Percentiles rank a stretch among this genome's conserved stretches.
phyloP scores from a whole-genome alignment of 2,113 vertebrate species.

The Mellivora capensis region DNA sequence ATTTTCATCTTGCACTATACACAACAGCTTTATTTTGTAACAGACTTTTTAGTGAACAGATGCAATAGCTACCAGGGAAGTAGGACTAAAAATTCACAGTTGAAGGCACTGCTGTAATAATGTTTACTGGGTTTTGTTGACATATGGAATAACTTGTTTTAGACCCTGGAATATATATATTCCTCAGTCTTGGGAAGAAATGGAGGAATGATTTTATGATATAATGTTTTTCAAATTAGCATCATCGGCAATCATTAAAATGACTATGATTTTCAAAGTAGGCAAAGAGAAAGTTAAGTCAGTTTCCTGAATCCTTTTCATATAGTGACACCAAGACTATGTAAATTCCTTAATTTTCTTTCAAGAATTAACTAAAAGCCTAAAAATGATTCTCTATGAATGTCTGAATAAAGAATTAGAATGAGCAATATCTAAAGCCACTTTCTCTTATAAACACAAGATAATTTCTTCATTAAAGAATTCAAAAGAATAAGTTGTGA shows the following conservation, averaged over 20 bases:
- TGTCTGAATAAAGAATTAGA: neutral
- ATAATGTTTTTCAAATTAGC: neutral
- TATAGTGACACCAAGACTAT: neutral
- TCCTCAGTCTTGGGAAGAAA: neutral
- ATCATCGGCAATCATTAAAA: neutral
- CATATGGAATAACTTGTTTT: neutral
- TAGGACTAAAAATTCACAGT: neutral
- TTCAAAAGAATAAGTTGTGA: neutral
- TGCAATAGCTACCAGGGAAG: neutral
- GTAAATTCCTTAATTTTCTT: neutral
- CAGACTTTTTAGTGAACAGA: neutral
- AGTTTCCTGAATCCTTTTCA: neutral
- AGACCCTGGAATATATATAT: neutral
- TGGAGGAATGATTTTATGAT: neutral
- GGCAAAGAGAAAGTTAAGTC: neutral
- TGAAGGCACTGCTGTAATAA: neutral
- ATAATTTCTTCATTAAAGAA: neutral
- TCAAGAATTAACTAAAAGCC: neutral
- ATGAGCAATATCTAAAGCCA: neutral
- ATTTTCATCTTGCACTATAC: neutral
- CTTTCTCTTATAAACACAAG: neutral
- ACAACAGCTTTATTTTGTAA: neutral
- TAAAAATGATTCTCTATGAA: neutral
- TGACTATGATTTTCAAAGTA: neutral
- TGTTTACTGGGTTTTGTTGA: neutral